These are phyloP conservation scores for Neocrepidodera transversa DNA, from an alignment of 2,888 invertebrate genomes.

Conservation along the genomic window DNA sequence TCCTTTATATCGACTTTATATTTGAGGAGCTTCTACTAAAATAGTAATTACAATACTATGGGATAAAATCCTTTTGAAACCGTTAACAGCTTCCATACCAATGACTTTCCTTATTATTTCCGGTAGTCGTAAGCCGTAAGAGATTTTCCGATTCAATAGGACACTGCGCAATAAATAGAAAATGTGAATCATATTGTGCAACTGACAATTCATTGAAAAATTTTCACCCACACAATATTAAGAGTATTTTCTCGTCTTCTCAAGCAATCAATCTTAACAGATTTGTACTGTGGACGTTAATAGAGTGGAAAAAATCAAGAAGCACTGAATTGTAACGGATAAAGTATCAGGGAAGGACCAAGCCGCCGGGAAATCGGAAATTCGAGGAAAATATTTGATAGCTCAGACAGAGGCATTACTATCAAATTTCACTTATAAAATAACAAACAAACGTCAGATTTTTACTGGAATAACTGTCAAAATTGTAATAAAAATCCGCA, in stretches of 20 bases:
- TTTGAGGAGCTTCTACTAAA: neutral
- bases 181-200: slow-evolving; percentile 5
- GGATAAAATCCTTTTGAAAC: neutral
- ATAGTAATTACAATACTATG: neutral
- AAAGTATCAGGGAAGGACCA: neutral
- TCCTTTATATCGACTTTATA: neutral
- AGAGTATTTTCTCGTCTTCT: neutral
- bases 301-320: slow-evolving; percentile 7
- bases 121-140: slow-evolving; percentile 1
- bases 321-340: neutral
- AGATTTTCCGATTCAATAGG: slow-evolving; percentile 10
- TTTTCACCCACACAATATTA: slow-evolving; percentile 1
- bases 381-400: too few relatives aligned
- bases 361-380: too few relatives aligned
- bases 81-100: neutral
- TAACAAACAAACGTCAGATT: too few relatives aligned
- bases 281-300: neutral
- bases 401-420: too few relatives aligned
- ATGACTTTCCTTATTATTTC: slow-evolving; percentile 4
- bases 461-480: too few relatives aligned
- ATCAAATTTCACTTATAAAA: too few relatives aligned
- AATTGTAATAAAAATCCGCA: too few relatives aligned
- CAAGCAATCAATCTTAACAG: neutral
- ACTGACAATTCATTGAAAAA: slow-evolving; percentile 2
- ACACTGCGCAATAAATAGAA: slow-evolving; percentile 7